Evolutionary conservation across 2,113 vertebrate genomes (phyloP).

Genomic region (Menidia beryllina): DNA sequence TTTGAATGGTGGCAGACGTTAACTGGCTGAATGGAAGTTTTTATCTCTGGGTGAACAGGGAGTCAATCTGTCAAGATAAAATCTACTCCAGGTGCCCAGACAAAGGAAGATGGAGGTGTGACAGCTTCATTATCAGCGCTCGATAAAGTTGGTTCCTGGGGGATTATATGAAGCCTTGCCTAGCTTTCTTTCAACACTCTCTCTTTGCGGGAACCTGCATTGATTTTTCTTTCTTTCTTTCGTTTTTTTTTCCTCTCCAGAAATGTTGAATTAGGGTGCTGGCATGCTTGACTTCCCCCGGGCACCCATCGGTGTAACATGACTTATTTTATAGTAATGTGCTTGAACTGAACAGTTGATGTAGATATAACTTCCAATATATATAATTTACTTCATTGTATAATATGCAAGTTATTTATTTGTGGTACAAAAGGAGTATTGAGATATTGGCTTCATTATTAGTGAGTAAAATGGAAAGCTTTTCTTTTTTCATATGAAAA

Average conservation of each 20-base stretch:
- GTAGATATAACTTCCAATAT: too few relatives aligned
- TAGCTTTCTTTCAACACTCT: constrained; percentile 30
- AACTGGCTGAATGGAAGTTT: not conserved
- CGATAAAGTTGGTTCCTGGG: constrained; percentile 29
- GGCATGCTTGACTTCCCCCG: constrained; percentile 43
- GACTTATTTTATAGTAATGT: constrained; percentile 19
- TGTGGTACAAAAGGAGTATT: not conserved
- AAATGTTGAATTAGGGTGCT: constrained; percentile 56
- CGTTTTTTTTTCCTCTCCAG: too few relatives aligned
- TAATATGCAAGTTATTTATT: not conserved
- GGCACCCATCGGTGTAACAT: constrained; percentile 35
- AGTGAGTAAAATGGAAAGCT: too few relatives aligned
- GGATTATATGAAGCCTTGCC: constrained; percentile 39
- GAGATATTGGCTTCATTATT: not conserved
- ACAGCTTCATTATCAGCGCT: constrained; percentile 57
- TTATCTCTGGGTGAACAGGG: constrained; percentile 33
- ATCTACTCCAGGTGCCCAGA: constrained; percentile 12
- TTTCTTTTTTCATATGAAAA: too few relatives aligned
- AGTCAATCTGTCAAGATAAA: constrained; percentile 24
- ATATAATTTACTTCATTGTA: too few relatives aligned
- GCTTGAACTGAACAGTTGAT: constrained; percentile 8
- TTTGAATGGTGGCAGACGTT: not conserved
- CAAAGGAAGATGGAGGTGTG: constrained; percentile 37
- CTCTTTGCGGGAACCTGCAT: constrained; percentile 38
- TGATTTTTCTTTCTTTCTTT: too few relatives aligned